Conservation (phyloP, 2,797 vertebrate species). For the Toxotes lorentzi region DNA sequence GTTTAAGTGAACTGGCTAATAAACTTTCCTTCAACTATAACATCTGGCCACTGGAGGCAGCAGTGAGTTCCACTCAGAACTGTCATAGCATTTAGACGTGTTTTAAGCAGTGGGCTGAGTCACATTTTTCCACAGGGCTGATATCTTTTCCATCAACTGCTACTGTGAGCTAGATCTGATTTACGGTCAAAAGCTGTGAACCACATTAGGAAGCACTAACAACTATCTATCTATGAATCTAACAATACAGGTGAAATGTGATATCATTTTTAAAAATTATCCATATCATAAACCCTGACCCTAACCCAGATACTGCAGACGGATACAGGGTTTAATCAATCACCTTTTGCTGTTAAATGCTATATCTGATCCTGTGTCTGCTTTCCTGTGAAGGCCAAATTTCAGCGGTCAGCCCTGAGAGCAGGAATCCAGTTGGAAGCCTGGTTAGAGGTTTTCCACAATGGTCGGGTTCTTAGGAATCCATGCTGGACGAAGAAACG, state of each 20-base stretch:
- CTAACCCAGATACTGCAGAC: background rate
- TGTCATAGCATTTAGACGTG: no score
- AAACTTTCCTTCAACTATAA: no score
- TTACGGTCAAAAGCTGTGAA: background rate
- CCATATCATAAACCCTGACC: background rate
- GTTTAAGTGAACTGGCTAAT: no score
- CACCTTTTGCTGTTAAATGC: slow-evolving; percentile 17
- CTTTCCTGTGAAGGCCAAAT: slow-evolving; percentile 25
- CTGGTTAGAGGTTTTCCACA: slow-evolving; percentile 39
- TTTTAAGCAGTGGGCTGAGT: no score
- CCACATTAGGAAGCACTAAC: background rate
- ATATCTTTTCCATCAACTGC: no score
- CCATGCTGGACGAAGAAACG: slow-evolving; percentile 29
- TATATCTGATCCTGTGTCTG: slow-evolving; percentile 5
- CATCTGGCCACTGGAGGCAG: no score
- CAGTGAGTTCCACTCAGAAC: no score
- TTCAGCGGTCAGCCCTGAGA: slow-evolving; percentile 27
- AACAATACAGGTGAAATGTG: background rate
- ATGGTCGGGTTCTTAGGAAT: slow-evolving; percentile 45
- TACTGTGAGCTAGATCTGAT: background rate
- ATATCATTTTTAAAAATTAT: background rate
- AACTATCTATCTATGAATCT: no score
- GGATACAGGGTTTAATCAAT: background rate
- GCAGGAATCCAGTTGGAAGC: slow-evolving; percentile 40
- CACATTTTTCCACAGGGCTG: background rate